Evolutionary conservation across 35 echinoderm and acorn worm species (phyloP), one percentile per base, ranked within the genome.

Genomic region (Hemicentrotus pulcherrimus): DNA sequence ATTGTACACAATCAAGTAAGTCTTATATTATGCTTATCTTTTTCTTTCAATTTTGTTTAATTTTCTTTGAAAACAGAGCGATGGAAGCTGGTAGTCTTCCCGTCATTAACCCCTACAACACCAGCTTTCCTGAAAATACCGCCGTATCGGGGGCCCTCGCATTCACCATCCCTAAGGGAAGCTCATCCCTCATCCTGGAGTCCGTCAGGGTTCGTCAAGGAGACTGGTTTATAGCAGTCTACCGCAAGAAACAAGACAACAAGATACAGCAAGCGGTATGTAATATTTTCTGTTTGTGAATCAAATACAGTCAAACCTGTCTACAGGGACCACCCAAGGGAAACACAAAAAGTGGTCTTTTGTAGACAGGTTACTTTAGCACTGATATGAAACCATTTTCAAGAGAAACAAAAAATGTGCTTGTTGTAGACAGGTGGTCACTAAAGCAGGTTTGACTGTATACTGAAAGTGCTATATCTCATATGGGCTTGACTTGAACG

Each of bases 81-180:
- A 45, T 96, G 19, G 94, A 96, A 46, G 15, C 32, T 18, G 96
- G 94, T 71, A 96, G 96, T 24, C 48, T 97, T 19, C 97, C 97
- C n/a, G 86, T 98, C 46, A 91, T 97, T 32, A 98, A 98, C 47
- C 97, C 97, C 12, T 97, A 97, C 94, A 98, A 98, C 47, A 88
- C 95, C 10, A 95, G 86, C 47, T 98, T 98, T 33, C 97, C 97
- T 32, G 65, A 92, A 0, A 87, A 95, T 30, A 96, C 91, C 3
- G 61, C 89, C 60, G 9, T 95, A 46, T 92, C 50, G 13, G 65
- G 19, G 5, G 47, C 91, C 16, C 50, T 32, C 19, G 58, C 50
- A 24, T 88, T 96, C 5, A 35, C 65, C 31, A 86, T 96, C 55
- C 31, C 47, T 11, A 16, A 65, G 6, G 46, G n/a, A 11, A 85